These are phyloP conservation scores for Apomyelois bistriatella DNA, from an alignment of 2,888 invertebrate species.

Conservation along the genomic window DNA sequence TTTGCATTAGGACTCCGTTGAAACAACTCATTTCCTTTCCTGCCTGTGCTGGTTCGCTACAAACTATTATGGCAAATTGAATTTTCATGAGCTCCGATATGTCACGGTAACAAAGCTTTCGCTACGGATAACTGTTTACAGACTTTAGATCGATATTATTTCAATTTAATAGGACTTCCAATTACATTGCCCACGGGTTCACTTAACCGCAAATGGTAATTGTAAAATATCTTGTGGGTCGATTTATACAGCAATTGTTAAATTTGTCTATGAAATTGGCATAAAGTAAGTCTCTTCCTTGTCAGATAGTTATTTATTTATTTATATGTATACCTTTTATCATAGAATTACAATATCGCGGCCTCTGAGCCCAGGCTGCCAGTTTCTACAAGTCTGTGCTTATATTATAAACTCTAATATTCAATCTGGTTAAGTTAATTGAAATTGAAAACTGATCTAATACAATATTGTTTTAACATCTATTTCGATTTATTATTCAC, in stretches of 20 bases:
- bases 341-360: too few relatives aligned
- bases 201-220: conserved; percentile 6
- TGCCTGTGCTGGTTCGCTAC: conserved; percentile 12
- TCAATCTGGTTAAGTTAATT: too few relatives aligned
- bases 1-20: conserved; percentile 2
- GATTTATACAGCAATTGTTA: not conserved
- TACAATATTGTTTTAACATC: too few relatives aligned
- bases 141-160: conserved; percentile 3
- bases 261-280: not conserved
- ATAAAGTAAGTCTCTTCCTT: not conserved
- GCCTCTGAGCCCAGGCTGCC: too few relatives aligned
- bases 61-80: conserved; percentile 45
- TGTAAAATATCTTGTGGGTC: not conserved
- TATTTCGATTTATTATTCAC: not conserved
- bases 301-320: too few relatives aligned
- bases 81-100: conserved; percentile 26
- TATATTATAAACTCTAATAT: too few relatives aligned
- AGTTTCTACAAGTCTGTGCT: too few relatives aligned
- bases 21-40: conserved; percentile 10
- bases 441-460: too few relatives aligned
- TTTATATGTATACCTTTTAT: too few relatives aligned
- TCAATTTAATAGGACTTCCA: not conserved
- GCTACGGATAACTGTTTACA: conserved; percentile 3
- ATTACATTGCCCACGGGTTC: conserved; percentile 1
- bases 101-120: conserved; percentile 8